Conservation (phyloP, 92 coral and sea anemone genomes). For the Zoanthus sansibaricus region DNA sequence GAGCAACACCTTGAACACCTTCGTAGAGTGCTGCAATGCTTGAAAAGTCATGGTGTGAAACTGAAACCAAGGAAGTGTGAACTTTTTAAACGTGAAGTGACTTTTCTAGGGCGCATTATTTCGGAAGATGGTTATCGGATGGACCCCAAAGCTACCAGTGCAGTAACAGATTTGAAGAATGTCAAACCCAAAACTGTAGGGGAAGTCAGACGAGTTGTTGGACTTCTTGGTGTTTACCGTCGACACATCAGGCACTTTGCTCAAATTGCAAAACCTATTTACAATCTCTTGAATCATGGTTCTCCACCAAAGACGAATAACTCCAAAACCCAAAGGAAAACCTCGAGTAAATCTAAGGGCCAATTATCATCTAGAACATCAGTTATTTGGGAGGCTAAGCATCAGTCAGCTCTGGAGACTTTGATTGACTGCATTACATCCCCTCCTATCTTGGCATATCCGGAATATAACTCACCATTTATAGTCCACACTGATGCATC, state of each 20-base stretch:
- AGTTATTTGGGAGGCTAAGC: slow-evolving; percentile 28
- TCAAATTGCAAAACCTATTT: slow-evolving; percentile 45
- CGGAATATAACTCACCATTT: slow-evolving; percentile 40
- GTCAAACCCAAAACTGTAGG: slow-evolving; percentile 48
- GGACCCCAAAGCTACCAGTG: slow-evolving; percentile 58
- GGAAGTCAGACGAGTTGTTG: slow-evolving; percentile 46
- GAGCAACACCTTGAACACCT: slow-evolving; percentile 63
- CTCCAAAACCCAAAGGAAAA: slow-evolving; percentile 18
- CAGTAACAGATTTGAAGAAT: slow-evolving; percentile 35
- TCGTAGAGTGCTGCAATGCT: slow-evolving; percentile 55
- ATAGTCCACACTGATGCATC: slow-evolving; percentile 53
- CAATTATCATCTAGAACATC: slow-evolving; percentile 28
- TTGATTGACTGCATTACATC: slow-evolving; percentile 21
- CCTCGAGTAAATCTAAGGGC: neutral
- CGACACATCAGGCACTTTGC: slow-evolving; percentile 54
- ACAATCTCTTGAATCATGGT: slow-evolving; percentile 35
- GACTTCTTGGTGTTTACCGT: slow-evolving; percentile 51
- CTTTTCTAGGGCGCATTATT: slow-evolving; percentile 51
- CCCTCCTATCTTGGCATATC: slow-evolving; percentile 54
- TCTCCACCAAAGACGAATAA: slow-evolving; percentile 4
- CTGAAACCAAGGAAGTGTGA: slow-evolving; percentile 58
- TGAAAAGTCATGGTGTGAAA: slow-evolving; percentile 62
- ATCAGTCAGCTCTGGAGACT: slow-evolving; percentile 46
- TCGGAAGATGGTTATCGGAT: slow-evolving; percentile 53
- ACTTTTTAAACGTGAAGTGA: slow-evolving; percentile 63